Evolutionary conservation across 1,140 invertebrate genomes (phyloP).

Genomic region (Penaeus chinensis): DNA sequence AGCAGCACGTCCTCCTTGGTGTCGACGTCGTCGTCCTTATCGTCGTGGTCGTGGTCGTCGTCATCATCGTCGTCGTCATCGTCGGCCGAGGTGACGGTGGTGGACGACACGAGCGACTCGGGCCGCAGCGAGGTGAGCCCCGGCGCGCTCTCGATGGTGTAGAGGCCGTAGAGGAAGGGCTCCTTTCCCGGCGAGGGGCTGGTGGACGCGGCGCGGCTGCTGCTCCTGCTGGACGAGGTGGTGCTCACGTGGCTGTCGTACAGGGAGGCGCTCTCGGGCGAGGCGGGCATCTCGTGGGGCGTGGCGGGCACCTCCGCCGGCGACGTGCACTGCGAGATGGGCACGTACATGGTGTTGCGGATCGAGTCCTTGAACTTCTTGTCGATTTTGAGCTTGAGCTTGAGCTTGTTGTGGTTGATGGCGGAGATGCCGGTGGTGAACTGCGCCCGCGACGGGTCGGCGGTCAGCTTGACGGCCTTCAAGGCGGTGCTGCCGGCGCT

Average conservation of each 20-base stretch:
- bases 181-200: constrained; percentile 60
- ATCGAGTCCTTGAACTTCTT: constrained; percentile 72
- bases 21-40: constrained; percentile 24
- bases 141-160: constrained; percentile 60
- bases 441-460: constrained; percentile 53
- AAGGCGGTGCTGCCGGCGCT: constrained; percentile 47
- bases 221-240: constrained; percentile 50
- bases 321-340: constrained; percentile 73
- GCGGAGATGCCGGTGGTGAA: constrained; percentile 60
- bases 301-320: constrained; percentile 84
- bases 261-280: constrained; percentile 82
- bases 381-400: constrained; percentile 74
- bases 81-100: constrained; percentile 37
- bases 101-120: constrained; percentile 54
- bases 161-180: constrained; percentile 61
- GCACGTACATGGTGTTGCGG: constrained; percentile 69
- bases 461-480: constrained; percentile 63
- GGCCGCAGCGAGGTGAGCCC: constrained; percentile 56
- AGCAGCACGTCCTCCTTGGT: constrained; percentile 49
- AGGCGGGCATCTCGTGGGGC: constrained; percentile 81
- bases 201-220: constrained; percentile 49
- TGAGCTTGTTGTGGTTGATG: constrained; percentile 69
- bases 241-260: constrained; percentile 77
- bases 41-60: constrained; percentile 35
- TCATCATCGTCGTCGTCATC: constrained; percentile 50